Conservation (phyloP, 2,888 invertebrate genomes). For the Drosophila mimica region DNA sequence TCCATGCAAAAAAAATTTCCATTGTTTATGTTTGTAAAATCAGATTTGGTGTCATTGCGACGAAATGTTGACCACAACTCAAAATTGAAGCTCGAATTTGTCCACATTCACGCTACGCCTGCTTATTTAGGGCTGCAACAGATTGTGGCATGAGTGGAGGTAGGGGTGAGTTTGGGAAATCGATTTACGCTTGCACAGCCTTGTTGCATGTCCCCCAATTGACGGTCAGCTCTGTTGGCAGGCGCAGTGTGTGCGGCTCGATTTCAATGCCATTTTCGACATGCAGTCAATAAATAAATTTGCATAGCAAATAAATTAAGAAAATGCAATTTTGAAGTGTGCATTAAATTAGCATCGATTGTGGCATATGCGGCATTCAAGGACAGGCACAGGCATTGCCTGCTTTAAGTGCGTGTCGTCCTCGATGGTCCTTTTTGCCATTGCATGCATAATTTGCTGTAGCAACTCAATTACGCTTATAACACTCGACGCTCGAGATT, state of each 20-base stretch:
- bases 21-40: conserved; percentile 1
- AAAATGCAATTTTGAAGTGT: conserved; percentile 71
- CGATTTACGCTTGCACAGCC: conserved; percentile 48
- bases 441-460: conserved; percentile 70
- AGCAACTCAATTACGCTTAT: conserved; percentile 76
- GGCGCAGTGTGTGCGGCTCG: conserved; percentile 4
- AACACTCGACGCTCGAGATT: conserved; percentile 57
- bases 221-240: conserved; percentile 8
- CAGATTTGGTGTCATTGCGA: conserved; percentile 14
- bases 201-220: conserved; percentile 37
- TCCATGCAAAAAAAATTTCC: neutral
- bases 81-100: conserved; percentile 5
- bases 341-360: conserved; percentile 42
- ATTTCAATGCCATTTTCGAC: conserved; percentile 34
- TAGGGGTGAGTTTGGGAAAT: conserved; percentile 12
- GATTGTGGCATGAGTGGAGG: conserved; percentile 7
- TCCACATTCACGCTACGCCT: neutral
- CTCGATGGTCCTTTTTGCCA: conserved; percentile 7
- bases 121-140: conserved; percentile 14
- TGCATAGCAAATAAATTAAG: conserved; percentile 81
- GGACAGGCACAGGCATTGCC: conserved; percentile 16
- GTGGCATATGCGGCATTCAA: conserved; percentile 38
- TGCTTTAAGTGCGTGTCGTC: conserved; percentile 32
- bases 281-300: conserved; percentile 80
- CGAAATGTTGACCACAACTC: neutral